Conservation (phyloP, 2,113 vertebrate genomes). For the Bambusicola thoracicus region DNA sequence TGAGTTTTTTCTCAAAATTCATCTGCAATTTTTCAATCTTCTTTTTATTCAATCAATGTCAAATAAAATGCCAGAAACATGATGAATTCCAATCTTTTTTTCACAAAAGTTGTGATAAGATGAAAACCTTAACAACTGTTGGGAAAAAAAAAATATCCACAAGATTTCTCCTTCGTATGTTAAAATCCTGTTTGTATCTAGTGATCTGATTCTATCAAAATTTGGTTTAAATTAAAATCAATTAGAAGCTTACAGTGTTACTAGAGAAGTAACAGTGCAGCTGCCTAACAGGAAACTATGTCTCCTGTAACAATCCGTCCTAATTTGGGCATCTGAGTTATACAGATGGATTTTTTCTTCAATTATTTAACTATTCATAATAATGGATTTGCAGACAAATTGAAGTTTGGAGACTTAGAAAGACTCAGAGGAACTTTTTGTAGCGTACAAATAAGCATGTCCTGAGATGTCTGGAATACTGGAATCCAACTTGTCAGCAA, state of each 20-base stretch:
- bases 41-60: background rate
- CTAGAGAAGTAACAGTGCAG: background rate
- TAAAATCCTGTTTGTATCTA: background rate
- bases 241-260: background rate
- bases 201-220: background rate
- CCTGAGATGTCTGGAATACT: background rate
- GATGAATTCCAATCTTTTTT: background rate
- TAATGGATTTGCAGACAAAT: background rate
- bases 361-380: background rate
- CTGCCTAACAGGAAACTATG: background rate
- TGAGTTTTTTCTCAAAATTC: background rate
- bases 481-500: background rate
- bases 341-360: background rate
- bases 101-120: background rate
- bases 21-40: background rate
- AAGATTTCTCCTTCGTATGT: background rate
- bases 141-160: fast-evolving
- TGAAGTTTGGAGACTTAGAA: background rate
- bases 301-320: background rate
- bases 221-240: background rate
- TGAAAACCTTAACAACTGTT: background rate
- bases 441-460: background rate
- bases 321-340: background rate
- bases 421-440: background rate
- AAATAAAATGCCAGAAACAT: background rate